phyloP scores from a whole-genome alignment of 2,888 invertebrate species.

The Auanema freiburgensis region DNA sequence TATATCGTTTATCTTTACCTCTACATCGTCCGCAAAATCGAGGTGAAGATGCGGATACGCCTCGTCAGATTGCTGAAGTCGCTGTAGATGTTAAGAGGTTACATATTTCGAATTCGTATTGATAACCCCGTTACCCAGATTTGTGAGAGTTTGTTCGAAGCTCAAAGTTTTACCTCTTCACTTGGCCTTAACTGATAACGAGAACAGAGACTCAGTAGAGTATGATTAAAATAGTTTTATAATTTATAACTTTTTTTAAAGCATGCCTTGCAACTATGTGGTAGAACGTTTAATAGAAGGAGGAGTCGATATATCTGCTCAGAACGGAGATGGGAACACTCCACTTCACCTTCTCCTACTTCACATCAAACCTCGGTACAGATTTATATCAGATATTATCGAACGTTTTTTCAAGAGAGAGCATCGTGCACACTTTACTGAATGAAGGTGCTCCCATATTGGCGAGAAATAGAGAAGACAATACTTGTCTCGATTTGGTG shows the following conservation, averaged over 20 bases:
- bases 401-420: conserved; percentile 20
- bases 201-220: conserved; percentile 2
- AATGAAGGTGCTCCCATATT: conserved; percentile 32
- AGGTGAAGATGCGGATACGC: not conserved
- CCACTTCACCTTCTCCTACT: conserved; percentile 44
- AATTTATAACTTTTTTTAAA: not conserved
- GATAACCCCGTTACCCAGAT: not conserved
- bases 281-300: conserved; percentile 31
- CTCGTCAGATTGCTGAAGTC: not conserved
- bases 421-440: conserved; percentile 33
- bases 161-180: conserved; percentile 28
- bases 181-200: conserved; percentile 25
- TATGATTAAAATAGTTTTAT: not conserved
- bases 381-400: not conserved
- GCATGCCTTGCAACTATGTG: conserved; percentile 28
- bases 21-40: not conserved
- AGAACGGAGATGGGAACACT: conserved; percentile 36
- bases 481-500: conserved; percentile 36
- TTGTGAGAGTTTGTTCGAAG: conserved; percentile 2
- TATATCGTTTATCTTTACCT: conserved; percentile 1
- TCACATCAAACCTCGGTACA: conserved; percentile 13
- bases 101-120: not conserved
- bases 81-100: not conserved
- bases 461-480: conserved; percentile 35
- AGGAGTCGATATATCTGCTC: conserved; percentile 28